A percentile compares a stretch with the other conserved stretches of the same genome.
These are phyloP conservation scores for Argyresthia albistria DNA, from an alignment of 2,888 invertebrate species.

Conservation along the genomic window DNA sequence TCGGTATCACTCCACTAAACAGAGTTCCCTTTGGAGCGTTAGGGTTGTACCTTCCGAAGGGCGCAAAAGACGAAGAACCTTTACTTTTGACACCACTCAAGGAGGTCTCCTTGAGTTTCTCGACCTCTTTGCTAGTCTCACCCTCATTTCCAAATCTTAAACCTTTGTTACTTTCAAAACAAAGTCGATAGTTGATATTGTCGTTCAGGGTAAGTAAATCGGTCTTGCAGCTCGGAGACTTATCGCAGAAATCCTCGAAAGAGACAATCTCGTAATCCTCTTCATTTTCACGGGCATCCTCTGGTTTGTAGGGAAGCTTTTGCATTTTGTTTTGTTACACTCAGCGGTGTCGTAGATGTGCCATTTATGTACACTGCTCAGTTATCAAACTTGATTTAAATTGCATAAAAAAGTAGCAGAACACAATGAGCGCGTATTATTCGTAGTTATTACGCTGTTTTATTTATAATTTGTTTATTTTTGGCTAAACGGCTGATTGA, in stretches of 20 bases:
- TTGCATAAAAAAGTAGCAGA: too few species aligned
- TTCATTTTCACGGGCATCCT: slow-evolving; percentile 46
- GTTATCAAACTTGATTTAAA: too few species aligned
- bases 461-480: too few species aligned
- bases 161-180: slow-evolving; percentile 50
- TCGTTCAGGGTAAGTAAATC: slow-evolving; percentile 69
- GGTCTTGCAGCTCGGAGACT: slow-evolving; percentile 60
- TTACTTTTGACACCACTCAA: slow-evolving; percentile 44
- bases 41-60: slow-evolving; percentile 42
- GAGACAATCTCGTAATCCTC: slow-evolving; percentile 70
- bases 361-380: background rate
- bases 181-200: slow-evolving; percentile 64
- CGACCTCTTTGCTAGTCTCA: slow-evolving; percentile 39
- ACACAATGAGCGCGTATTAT: too few species aligned
- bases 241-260: slow-evolving; percentile 74
- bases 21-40: slow-evolving; percentile 34
- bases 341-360: background rate
- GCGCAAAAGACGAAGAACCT: slow-evolving; percentile 42
- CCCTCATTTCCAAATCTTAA: slow-evolving; percentile 37
- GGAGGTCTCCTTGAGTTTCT: slow-evolving; percentile 52
- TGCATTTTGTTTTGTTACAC: slow-evolving; percentile 35
- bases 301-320: slow-evolving; percentile 58
- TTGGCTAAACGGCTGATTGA: too few species aligned
- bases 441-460: too few species aligned
- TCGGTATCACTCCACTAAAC: slow-evolving; percentile 51